These are phyloP conservation scores for Malurus melanocephalus DNA, from an alignment of 2,113 vertebrate species.

Conservation along the genomic window DNA sequence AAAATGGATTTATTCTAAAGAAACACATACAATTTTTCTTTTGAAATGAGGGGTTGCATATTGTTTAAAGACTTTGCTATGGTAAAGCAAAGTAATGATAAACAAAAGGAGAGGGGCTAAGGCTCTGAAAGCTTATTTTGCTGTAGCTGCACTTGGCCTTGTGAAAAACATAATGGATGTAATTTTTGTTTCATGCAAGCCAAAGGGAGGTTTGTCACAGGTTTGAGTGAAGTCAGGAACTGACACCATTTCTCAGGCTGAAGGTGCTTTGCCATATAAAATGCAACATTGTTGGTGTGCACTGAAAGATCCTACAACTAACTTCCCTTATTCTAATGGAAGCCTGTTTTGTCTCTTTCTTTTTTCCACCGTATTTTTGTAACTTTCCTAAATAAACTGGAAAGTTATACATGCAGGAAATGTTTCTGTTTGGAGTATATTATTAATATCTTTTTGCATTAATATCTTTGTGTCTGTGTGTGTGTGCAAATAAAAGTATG, in stretches of 20 bases:
- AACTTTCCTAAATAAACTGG: neutral
- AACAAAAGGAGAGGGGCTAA: neutral
- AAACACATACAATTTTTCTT: constrained; percentile 39
- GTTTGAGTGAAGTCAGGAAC: neutral
- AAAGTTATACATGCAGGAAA: neutral
- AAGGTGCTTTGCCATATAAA: neutral
- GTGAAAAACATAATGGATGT: neutral
- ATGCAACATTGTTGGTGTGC: neutral
- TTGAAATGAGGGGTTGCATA: neutral
- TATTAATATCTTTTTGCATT: neutral
- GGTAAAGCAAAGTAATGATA: neutral
- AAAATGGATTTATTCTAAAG: constrained; percentile 55
- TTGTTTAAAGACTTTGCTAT: constrained; percentile 29
- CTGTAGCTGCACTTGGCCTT: neutral
- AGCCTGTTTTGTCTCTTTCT: neutral
- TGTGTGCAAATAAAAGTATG: neutral
- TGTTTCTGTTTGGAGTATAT: neutral
- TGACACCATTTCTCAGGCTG: neutral
- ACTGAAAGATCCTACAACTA: neutral
- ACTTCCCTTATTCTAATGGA: neutral
- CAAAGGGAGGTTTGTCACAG: neutral
- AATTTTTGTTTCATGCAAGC: neutral
- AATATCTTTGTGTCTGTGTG: neutral
- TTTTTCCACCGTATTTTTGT: neutral
- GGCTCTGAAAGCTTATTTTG: neutral